Evolutionary conservation across 2,888 invertebrate genomes (phyloP), one percentile per base, ranked within the genome.

Genomic region (Andrena trimmerana): DNA sequence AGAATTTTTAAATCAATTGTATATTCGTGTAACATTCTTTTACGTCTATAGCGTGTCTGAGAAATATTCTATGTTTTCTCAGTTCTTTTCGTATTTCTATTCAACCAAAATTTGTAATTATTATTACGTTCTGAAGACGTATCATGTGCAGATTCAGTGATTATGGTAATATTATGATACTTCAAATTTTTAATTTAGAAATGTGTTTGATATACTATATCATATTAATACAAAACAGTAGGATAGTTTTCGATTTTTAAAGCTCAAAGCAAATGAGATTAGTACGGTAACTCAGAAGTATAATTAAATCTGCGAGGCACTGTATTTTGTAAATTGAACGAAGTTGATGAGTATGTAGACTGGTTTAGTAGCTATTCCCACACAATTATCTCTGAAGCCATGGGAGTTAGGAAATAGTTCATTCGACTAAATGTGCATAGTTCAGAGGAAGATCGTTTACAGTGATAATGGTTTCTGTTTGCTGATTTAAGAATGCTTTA

Each of bases 271-370:
- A 16, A 16, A 16, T 42, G 42, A 42, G 42, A 42, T 20, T 20
- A 52, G 20, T 52, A 20, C 8, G 6, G n/a, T 20, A 52, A 27
- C 13, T 57, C 10, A 0, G 10, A 20, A 57, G 20, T 4, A 57
- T 24, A 57, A 57, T 20, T 33, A n/a, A 24, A 54, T 68, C 68
- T 68, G 54, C 20, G 33, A 36, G 68, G 24, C 33, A 54, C 57
- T 57, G 69, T 69, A 57, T 59, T 42, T 36, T 57, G 7, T 10
- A 54, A 54, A 54, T 68, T 36, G 8, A 7, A 36, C 36, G 27
- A n/a, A 68, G 24, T 54, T 52, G 33, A 24, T 52, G 13, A 13
- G 7, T 16, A 20, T 3, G 13, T 54, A 31, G 24, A 54, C 7
- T 24, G 63, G 24, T 36, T 36, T n/a, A 29, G 16, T 16, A 33